Evolutionary conservation across 2,113 vertebrate genomes (phyloP).

Genomic region (Otis tarda): DNA sequence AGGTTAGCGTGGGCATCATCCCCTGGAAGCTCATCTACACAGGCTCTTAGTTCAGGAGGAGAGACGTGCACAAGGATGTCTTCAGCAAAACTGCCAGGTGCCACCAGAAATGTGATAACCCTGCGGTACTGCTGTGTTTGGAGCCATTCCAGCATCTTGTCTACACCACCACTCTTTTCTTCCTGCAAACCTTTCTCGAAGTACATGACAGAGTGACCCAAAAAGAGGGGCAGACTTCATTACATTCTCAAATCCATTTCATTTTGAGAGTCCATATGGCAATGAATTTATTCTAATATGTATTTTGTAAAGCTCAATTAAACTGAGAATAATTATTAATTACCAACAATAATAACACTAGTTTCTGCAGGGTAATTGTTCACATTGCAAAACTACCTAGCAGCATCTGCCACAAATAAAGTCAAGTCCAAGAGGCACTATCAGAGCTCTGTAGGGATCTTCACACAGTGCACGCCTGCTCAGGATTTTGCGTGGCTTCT

Average conservation of each 20-base stretch:
- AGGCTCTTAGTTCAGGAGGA: background rate
- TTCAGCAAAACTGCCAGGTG: background rate
- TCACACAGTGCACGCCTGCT: fast-evolving
- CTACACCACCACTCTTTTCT: background rate
- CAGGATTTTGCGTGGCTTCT: background rate
- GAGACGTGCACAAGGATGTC: background rate
- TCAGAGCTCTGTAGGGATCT: background rate
- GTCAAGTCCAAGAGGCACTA: background rate
- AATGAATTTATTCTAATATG: background rate
- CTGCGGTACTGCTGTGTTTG: background rate
- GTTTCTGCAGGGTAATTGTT: background rate
- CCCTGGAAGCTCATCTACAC: background rate
- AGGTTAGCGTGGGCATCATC: fast-evolving
- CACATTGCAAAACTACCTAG: background rate
- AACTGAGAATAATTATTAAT: background rate
- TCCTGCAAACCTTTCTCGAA: background rate
- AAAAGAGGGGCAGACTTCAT: background rate
- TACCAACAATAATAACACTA: background rate
- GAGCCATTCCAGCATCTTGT: background rate
- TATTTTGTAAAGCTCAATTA: background rate
- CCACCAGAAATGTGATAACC: background rate
- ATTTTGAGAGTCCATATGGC: background rate
- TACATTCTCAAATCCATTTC: background rate
- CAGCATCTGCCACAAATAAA: background rate
- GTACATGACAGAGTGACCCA: background rate